Conservation (phyloP, 2,113 vertebrate species). For the Chiloscyllium plagiosum region DNA sequence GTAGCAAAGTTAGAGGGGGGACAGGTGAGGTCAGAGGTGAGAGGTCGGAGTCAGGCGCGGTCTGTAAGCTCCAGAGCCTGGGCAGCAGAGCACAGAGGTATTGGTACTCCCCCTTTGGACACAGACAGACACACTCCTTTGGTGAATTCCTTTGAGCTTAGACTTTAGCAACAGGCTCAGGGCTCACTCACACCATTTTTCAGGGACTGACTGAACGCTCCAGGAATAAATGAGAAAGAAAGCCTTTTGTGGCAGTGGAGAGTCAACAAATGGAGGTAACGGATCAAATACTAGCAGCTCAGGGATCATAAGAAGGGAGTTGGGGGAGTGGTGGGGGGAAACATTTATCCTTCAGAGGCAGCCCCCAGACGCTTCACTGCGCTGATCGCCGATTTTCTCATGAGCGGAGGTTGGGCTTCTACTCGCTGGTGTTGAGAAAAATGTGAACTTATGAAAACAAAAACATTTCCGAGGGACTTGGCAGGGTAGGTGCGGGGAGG, state of each 20-base stretch:
- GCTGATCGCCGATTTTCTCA: no score
- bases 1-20: not conserved
- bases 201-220: not conserved
- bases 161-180: not conserved
- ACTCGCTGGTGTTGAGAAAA: no score
- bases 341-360: no score
- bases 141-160: not conserved
- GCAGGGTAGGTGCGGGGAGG: no score
- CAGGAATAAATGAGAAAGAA: not conserved
- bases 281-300: not conserved
- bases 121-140: not conserved
- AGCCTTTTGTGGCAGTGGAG: not conserved
- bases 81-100: not conserved
- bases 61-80: not conserved
- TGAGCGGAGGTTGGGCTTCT: no score
- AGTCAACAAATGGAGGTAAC: not conserved
- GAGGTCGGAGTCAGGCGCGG: not conserved
- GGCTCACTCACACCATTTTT: not conserved
- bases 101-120: not conserved
- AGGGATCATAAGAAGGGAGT: not conserved
- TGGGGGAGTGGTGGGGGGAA: not conserved
- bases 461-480: no score
- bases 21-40: not conserved
- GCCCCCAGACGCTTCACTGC: no score
- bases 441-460: no score